Evolutionary conservation across 1,140 invertebrate species (phyloP).

Genomic region (Zophobas atratus): DNA sequence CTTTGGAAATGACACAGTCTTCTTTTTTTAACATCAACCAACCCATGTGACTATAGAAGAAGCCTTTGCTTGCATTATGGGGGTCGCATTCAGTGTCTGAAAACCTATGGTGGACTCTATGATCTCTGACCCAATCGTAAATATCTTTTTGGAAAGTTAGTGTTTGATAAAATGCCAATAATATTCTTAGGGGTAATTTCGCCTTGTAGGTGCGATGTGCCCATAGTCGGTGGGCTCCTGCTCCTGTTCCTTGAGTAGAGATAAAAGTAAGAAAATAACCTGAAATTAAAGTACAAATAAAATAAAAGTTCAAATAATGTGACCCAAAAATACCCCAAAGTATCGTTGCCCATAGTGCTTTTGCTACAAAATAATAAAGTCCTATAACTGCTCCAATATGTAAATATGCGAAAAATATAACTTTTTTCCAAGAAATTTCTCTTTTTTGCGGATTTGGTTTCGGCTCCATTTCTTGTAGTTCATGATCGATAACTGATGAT

Average conservation of each 20-base stretch:
- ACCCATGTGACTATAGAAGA: constrained; percentile 79
- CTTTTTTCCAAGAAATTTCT: constrained; percentile 38
- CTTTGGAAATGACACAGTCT: constrained; percentile 83
- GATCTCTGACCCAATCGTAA: constrained; percentile 85
- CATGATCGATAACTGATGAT: neutral
- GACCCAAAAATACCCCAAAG: constrained; percentile 40
- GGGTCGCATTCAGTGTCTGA: constrained; percentile 72
- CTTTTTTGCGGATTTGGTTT: constrained; percentile 12
- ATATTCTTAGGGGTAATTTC: neutral
- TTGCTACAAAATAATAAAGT: neutral
- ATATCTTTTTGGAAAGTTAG: constrained; percentile 73
- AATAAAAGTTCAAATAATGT: neutral
- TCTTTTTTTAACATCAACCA: constrained; percentile 71
- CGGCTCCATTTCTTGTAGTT: neutral
- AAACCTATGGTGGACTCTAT: constrained; percentile 92
- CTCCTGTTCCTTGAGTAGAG: constrained; percentile 23
- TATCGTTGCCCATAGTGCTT: neutral
- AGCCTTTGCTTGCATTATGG: constrained; percentile 74
- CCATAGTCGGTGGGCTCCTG: constrained; percentile 42
- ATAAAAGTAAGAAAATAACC: constrained; percentile 6
- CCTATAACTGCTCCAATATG: constrained; percentile 13
- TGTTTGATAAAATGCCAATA: constrained; percentile 26
- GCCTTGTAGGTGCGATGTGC: constrained; percentile 35
- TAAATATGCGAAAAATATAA: constrained; percentile 26
- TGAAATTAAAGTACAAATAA: neutral